These are phyloP conservation scores for Linurgus olivaceus DNA, from an alignment of 2,797 vertebrate species.

Conservation along the genomic window DNA sequence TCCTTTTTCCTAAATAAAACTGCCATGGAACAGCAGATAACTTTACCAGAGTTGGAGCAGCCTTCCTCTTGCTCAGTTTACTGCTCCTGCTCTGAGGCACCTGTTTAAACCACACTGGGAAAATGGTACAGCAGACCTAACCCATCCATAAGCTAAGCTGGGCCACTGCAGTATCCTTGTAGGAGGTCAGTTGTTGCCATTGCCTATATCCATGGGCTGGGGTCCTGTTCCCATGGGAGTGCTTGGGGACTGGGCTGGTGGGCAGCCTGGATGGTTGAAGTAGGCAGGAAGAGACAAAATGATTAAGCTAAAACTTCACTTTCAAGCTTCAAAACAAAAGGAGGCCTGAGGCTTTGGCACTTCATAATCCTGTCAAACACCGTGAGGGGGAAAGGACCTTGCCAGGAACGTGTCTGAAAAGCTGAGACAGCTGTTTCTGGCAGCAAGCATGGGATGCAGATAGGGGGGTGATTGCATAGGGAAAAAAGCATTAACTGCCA, in stretches of 20 bases:
- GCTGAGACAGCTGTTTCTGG: background rate
- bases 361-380: background rate
- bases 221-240: background rate
- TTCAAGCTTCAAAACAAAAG: slow-evolving; percentile 9
- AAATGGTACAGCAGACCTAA: background rate
- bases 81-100: background rate
- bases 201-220: background rate
- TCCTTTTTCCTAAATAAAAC: background rate
- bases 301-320: background rate
- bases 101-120: background rate
- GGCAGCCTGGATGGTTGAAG: background rate
- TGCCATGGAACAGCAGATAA: background rate
- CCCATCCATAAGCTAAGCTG: background rate
- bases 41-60: background rate
- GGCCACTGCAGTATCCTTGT: background rate
- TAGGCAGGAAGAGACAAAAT: background rate
- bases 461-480: background rate
- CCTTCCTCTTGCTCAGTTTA: background rate
- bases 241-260: background rate
- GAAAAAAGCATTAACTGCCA: background rate
- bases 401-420: slow-evolving; percentile 13
- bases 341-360: background rate
- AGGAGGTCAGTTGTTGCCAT: background rate
- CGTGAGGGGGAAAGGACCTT: background rate
- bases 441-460: background rate